Conservation (phyloP, 2,888 invertebrate genomes). For the Belgica antarctica region DNA sequence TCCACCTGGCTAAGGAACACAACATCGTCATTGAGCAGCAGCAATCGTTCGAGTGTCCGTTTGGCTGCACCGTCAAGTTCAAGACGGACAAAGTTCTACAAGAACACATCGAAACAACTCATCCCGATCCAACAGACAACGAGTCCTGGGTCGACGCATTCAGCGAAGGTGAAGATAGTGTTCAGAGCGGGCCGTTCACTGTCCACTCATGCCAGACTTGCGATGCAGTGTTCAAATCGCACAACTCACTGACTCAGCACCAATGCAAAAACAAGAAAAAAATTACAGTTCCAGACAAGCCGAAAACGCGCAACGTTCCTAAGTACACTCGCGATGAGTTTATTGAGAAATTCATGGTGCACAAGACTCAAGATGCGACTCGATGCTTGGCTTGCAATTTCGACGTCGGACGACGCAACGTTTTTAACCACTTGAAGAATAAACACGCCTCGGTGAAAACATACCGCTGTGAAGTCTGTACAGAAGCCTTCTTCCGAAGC, state of each 20-base stretch:
- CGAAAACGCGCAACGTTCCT: neutral
- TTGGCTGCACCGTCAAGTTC: constrained; percentile 11
- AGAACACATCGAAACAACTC: neutral
- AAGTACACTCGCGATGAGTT: constrained; percentile 28
- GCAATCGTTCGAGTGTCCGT: constrained; percentile 21
- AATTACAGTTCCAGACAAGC: neutral
- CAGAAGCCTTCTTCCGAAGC: constrained; percentile 17
- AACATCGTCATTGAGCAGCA: neutral
- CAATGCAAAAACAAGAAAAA: neutral
- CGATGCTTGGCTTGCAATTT: constrained; percentile 16
- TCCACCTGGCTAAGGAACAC: constrained; percentile 10
- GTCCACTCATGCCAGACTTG: neutral
- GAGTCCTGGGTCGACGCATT: neutral
- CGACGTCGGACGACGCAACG: neutral
- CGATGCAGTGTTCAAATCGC: neutral
- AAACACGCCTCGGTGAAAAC: constrained; percentile 16
- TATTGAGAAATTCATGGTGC: constrained; percentile 18
- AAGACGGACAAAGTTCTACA: constrained; percentile 13
- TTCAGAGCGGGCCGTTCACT: neutral
- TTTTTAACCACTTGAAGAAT: neutral
- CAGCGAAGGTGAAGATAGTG: constrained; percentile 12
- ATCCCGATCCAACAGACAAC: constrained; percentile 15
- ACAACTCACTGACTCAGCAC: neutral
- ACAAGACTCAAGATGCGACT: neutral
- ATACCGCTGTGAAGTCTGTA: constrained; percentile 19